These are phyloP conservation scores for Drosophila nigritarsus DNA, from an alignment of 2,888 invertebrate species.

Conservation along the genomic window DNA sequence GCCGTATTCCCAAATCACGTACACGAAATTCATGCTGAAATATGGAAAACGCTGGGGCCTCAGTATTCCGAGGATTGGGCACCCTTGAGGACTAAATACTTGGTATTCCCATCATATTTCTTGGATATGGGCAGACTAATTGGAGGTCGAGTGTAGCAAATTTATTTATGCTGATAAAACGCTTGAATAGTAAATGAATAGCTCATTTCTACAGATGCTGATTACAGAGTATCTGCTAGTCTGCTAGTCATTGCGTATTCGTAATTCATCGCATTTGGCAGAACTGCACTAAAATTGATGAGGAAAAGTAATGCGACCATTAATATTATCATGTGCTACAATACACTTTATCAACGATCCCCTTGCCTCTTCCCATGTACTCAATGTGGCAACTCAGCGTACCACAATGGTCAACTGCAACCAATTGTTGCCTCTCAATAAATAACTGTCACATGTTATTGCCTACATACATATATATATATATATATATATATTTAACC, in stretches of 20 bases:
- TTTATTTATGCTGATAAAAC: background rate
- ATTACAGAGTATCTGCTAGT: background rate
- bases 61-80: no score
- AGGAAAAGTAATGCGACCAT: background rate
- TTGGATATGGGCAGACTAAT: background rate
- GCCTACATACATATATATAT: no score
- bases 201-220: background rate
- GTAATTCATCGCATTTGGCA: background rate
- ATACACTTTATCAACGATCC: background rate
- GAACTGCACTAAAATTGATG: background rate
- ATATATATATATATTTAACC: no score
- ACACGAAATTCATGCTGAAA: background rate
- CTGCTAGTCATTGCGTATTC: background rate
- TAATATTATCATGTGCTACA: background rate
- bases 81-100: background rate
- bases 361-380: background rate
- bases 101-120: background rate
- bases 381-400: background rate
- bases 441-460: background rate
- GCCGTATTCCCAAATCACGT: slow-evolving; percentile 6
- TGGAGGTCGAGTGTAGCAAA: background rate
- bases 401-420: background rate
- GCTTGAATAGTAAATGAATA: background rate
- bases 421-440: background rate
- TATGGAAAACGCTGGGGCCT: background rate